These are phyloP conservation scores for Sarcophaga caerulescens DNA, from an alignment of 2,888 invertebrate genomes.

Conservation along the genomic window DNA sequence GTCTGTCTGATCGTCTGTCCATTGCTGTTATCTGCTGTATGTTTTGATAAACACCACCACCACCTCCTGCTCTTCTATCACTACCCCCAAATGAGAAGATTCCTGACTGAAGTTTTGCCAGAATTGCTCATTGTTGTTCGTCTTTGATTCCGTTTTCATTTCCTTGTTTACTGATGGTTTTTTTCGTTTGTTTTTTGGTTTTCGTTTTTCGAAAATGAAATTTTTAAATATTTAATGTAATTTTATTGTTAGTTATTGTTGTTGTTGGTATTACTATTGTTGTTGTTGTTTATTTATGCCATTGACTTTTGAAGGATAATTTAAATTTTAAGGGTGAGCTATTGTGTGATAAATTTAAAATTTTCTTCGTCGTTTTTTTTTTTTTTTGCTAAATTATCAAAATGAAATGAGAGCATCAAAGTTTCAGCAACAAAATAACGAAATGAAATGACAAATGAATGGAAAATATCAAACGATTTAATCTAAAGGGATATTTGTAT, in stretches of 20 bases:
- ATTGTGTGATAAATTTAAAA: constrained; percentile 51
- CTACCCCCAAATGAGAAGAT: constrained; percentile 52
- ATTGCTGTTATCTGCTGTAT: not conserved
- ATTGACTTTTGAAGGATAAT: constrained; percentile 57
- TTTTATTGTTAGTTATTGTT: constrained; percentile 58
- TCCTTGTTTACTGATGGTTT: constrained; percentile 44
- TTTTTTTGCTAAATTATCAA: constrained; percentile 18
- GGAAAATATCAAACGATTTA: too few relatives aligned
- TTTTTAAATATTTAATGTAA: constrained; percentile 67
- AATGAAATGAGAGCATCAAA: not conserved
- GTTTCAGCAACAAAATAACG: not conserved
- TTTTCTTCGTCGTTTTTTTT: too few relatives aligned
- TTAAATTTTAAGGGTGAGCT: constrained; percentile 65
- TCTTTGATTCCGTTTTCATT: constrained; percentile 64
- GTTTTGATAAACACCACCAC: constrained; percentile 1
- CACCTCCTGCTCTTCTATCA: not conserved
- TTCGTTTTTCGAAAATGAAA: constrained; percentile 38
- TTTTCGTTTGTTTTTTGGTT: not conserved
- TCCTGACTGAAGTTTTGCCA: constrained; percentile 25
- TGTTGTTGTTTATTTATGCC: constrained; percentile 9
- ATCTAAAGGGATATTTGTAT: too few relatives aligned
- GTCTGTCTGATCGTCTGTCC: not conserved
- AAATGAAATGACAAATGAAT: too few relatives aligned
- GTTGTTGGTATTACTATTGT: constrained; percentile 5
- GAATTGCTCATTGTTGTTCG: constrained; percentile 34